Conservation (phyloP, 1,140 invertebrate species). For the Sycobia sp. region DNA sequence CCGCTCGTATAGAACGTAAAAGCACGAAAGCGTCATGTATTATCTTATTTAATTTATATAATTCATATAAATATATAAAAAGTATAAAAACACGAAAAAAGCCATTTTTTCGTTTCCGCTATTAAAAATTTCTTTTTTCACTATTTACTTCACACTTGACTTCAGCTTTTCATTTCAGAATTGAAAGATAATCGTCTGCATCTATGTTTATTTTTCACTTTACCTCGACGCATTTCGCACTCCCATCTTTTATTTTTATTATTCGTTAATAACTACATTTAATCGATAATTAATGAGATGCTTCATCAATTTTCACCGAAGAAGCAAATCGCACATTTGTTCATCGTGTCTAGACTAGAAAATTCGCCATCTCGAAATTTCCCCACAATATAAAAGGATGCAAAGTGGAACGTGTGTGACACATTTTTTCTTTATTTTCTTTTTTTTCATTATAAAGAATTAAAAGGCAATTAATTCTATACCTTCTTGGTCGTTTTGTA, state of each 20-base stretch:
- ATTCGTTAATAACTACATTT: slow-evolving; percentile 28
- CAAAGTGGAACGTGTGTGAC: slow-evolving; percentile 23
- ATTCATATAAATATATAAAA: slow-evolving; percentile 38
- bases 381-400: slow-evolving; percentile 3
- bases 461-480: background rate
- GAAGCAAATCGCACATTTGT: slow-evolving; percentile 18
- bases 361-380: slow-evolving; percentile 29
- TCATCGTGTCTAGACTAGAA: slow-evolving; percentile 36
- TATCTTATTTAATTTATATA: slow-evolving; percentile 35
- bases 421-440: background rate
- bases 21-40: slow-evolving; percentile 41
- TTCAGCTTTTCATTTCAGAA: slow-evolving; percentile 28
- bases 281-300: slow-evolving; percentile 30
- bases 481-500: background rate
- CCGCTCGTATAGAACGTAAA: slow-evolving; percentile 22
- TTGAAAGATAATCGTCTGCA: slow-evolving; percentile 31
- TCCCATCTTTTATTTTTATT: slow-evolving; percentile 13
- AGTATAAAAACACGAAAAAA: slow-evolving; percentile 31
- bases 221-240: slow-evolving; percentile 2
- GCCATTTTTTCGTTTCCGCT: slow-evolving; percentile 11
- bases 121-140: slow-evolving; percentile 17
- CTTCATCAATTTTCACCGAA: slow-evolving; percentile 24
- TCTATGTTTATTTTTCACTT: background rate
- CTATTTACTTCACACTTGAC: slow-evolving; percentile 8
- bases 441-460: background rate